These are phyloP conservation scores for Felis catus DNA, from an alignment of 2,113 vertebrate species.

Conservation along the genomic window DNA sequence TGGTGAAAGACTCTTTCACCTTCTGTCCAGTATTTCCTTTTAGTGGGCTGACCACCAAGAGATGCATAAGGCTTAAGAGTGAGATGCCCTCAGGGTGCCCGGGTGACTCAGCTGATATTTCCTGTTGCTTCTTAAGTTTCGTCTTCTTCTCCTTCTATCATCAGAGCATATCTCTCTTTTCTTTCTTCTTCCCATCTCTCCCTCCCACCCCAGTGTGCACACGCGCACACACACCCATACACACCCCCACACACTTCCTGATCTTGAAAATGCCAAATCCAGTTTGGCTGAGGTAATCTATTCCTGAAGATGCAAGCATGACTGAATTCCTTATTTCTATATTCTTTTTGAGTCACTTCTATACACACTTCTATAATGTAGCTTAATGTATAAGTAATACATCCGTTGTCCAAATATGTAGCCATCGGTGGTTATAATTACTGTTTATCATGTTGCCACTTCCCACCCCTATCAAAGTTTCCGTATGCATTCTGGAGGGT, in stretches of 20 bases:
- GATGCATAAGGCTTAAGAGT: background rate
- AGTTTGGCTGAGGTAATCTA: background rate
- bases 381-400: background rate
- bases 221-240: background rate
- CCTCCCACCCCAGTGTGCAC: too few species aligned
- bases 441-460: background rate
- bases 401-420: background rate
- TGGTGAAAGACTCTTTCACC: background rate
- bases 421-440: background rate
- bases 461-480: background rate
- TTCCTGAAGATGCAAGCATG: background rate
- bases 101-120: background rate
- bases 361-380: background rate
- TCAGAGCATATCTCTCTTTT: background rate
- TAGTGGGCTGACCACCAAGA: background rate
- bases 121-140: background rate
- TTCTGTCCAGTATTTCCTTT: background rate
- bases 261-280: background rate
- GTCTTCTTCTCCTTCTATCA: background rate
- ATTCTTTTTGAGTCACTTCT: background rate
- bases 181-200: background rate
- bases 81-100: background rate
- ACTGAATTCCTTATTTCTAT: background rate
- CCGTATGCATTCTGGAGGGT: background rate
- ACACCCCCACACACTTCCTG: background rate